Evolutionary conservation across 2,888 invertebrate genomes (phyloP).

Genomic region (Cryptocephalus primarius): DNA sequence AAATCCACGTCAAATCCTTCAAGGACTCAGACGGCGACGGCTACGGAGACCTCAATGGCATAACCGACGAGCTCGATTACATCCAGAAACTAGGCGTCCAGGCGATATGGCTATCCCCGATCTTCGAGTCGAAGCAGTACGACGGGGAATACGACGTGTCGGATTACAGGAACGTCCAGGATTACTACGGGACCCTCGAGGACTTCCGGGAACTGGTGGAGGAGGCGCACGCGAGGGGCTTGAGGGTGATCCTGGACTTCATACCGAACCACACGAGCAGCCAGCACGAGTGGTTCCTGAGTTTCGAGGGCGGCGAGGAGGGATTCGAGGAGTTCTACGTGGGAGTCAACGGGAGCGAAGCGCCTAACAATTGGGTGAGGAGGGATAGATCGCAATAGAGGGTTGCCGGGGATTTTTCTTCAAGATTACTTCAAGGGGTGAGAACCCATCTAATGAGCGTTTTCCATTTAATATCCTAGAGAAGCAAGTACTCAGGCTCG

Average conservation of each 20-base stretch:
- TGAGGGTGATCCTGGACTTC: conserved; percentile 39
- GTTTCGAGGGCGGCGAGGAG: conserved; percentile 49
- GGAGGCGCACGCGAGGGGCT: conserved; percentile 44
- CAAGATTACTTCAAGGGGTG: too few relatives aligned
- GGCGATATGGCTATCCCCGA: conserved; percentile 76
- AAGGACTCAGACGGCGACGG: conserved; percentile 77
- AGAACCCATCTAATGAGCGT: too few relatives aligned
- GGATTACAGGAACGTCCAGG: conserved; percentile 61
- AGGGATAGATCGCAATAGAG: background rate
- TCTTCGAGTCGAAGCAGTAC: conserved; percentile 71
- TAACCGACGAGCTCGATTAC: conserved; percentile 24
- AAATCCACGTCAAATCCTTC: conserved; percentile 78
- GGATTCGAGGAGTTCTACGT: conserved; percentile 65
- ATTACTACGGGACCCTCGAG: conserved; percentile 60
- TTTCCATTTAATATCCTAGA: conserved; percentile 7
- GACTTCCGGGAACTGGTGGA: conserved; percentile 54
- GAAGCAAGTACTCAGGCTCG: conserved; percentile 24
- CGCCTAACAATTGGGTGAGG: conserved; percentile 68
- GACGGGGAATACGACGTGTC: conserved; percentile 84
- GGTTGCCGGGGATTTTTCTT: too few relatives aligned
- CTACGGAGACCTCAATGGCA: conserved; percentile 75
- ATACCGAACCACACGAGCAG: conserved; percentile 57
- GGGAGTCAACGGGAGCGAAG: conserved; percentile 55
- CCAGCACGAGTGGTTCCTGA: conserved; percentile 70
- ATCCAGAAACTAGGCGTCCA: conserved; percentile 52